These are phyloP conservation scores for Drosophila fuyamai DNA, from an alignment of 1,140 invertebrate species.

Conservation along the genomic window DNA sequence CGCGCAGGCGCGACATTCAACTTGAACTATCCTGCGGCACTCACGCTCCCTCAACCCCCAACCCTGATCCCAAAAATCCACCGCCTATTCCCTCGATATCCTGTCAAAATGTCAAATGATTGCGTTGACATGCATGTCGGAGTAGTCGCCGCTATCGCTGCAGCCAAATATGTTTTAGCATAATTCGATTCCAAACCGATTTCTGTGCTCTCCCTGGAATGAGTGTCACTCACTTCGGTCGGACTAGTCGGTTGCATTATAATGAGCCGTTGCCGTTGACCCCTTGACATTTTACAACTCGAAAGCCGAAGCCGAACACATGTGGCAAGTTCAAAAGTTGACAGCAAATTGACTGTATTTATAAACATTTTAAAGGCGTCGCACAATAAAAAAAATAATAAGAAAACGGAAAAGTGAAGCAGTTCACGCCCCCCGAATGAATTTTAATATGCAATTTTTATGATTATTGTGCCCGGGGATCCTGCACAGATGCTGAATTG, in stretches of 20 bases:
- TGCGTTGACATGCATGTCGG: conserved; percentile 68
- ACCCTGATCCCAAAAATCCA: not conserved
- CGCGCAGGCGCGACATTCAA: conserved; percentile 49
- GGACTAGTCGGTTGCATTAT: conserved; percentile 29
- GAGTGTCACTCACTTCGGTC: conserved; percentile 58
- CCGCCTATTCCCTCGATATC: conserved; percentile 3
- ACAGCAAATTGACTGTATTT: conserved; percentile 82
- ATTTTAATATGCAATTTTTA: conserved; percentile 79
- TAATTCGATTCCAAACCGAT: conserved; percentile 51
- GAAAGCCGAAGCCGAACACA: conserved; percentile 66
- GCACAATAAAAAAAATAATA: conserved; percentile 46
- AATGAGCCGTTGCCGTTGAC: conserved; percentile 62
- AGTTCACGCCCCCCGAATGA: conserved; percentile 58
- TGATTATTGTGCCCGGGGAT: conserved; percentile 59
- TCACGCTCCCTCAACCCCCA: conserved; percentile 6
- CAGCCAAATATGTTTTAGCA: conserved; percentile 44
- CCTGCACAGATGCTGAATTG: conserved; percentile 26
- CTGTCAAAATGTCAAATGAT: conserved; percentile 83
- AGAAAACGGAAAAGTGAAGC: conserved; percentile 13
- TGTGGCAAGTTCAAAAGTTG: conserved; percentile 81
- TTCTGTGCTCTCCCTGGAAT: conserved; percentile 12
- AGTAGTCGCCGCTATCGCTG: conserved; percentile 26
- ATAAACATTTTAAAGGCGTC: conserved; percentile 73
- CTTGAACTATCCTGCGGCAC: conserved; percentile 47
- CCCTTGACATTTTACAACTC: conserved; percentile 66